These are phyloP conservation scores for Acanthopagrus latus DNA, from an alignment of 2,797 vertebrate genomes.

Conservation along the genomic window DNA sequence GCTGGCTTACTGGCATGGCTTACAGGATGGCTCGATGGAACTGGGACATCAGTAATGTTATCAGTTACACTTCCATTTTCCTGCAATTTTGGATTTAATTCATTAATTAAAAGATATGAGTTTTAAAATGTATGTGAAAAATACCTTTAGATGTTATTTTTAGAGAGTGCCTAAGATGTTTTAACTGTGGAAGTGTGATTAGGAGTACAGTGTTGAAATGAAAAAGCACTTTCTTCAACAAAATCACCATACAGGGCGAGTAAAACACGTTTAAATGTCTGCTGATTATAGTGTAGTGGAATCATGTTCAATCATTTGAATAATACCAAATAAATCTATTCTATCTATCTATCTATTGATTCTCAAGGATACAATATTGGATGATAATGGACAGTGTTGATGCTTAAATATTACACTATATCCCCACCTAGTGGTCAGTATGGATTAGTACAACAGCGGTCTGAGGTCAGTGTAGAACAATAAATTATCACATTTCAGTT, in stretches of 20 bases:
- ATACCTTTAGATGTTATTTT: too few species aligned
- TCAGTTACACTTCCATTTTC: background rate
- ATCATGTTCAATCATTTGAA: background rate
- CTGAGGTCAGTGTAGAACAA: too few species aligned
- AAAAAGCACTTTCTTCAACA: background rate
- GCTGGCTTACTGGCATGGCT: background rate
- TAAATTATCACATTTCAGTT: too few species aligned
- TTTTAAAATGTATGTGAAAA: background rate
- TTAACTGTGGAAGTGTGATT: background rate
- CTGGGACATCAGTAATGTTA: background rate
- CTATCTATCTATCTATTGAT: background rate
- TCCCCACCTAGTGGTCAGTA: constrained; percentile 43
- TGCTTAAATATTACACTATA: constrained; percentile 19
- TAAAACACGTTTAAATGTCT: background rate
- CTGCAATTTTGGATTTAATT: background rate
- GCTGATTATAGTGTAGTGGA: background rate
- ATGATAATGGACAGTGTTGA: background rate
- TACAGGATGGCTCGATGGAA: background rate
- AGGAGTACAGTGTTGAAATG: background rate
- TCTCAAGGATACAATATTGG: too few species aligned
- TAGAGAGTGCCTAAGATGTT: background rate
- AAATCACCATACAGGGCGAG: background rate
- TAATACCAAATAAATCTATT: background rate
- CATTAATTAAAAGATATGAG: too few species aligned
- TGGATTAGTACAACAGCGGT: constrained; percentile 22